Percentiles rank a stretch among this genome's conserved stretches.
These are phyloP conservation scores for Tigriopus japonicus DNA, from an alignment of 1,140 invertebrate species.

Conservation along the genomic window DNA sequence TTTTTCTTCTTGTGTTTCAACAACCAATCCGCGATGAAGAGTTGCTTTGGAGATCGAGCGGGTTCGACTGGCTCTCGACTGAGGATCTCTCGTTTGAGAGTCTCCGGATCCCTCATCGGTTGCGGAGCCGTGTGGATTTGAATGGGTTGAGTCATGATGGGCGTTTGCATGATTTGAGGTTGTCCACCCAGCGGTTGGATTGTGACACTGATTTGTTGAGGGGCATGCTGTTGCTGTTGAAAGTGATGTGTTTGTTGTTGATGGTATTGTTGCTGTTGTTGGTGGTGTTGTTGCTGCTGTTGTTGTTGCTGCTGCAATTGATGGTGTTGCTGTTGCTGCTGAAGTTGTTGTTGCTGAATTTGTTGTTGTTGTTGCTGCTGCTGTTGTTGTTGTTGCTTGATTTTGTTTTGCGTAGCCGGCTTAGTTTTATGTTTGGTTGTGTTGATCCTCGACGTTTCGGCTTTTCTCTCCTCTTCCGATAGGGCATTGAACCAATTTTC, in stretches of 20 bases:
- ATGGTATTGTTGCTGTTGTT: not conserved
- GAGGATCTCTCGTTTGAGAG: conserved; percentile 3
- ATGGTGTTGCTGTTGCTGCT: not conserved
- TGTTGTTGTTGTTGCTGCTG: not conserved
- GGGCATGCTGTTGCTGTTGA: not conserved
- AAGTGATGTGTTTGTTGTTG: too few species aligned
- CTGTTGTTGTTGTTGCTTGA: not conserved
- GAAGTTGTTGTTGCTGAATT: not conserved
- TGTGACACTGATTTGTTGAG: not conserved
- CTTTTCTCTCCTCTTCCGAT: conserved; percentile 5
- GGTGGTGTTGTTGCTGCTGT: not conserved
- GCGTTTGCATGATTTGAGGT: not conserved
- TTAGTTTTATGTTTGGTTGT: not conserved
- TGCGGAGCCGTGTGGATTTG: not conserved
- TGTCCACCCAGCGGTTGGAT: too few species aligned
- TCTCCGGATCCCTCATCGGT: not conserved
- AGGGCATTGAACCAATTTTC: conserved; percentile 13
- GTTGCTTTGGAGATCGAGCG: conserved; percentile 10
- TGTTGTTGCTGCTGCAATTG: not conserved
- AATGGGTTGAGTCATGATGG: not conserved
- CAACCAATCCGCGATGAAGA: conserved; percentile 1
- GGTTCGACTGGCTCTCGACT: conserved; percentile 11
- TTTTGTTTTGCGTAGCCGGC: not conserved
- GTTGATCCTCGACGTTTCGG: not conserved
- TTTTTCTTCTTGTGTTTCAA: conserved; percentile 4